phyloP scores from a whole-genome alignment of 2,888 invertebrate genomes.

The Eupithecia vulgata region DNA sequence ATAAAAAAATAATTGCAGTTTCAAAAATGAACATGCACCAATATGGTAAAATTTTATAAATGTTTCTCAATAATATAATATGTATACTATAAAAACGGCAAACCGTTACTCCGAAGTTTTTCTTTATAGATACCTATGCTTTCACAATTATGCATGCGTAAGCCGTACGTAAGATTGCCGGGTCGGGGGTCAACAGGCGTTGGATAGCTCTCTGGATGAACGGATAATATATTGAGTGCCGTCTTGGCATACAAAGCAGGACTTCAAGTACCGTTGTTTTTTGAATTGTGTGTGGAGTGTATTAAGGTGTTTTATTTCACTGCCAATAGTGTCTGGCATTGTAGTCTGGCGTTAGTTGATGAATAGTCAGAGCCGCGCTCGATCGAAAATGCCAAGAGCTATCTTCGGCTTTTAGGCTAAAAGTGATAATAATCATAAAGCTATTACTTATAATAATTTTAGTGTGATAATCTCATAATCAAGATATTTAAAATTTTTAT shows the following conservation, averaged over 20 bases:
- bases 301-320: conserved; percentile 10
- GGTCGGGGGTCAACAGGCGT: conserved; percentile 72
- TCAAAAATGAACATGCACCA: neutral
- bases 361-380: neutral
- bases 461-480: too few relatives aligned
- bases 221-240: conserved; percentile 65
- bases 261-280: conserved; percentile 42
- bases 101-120: conserved; percentile 33
- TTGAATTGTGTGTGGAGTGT: conserved; percentile 12
- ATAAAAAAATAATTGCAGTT: neutral
- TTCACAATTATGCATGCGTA: conserved; percentile 69
- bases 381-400: neutral
- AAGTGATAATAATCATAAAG: neutral
- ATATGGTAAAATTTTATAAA: neutral
- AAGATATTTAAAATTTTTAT: too few relatives aligned
- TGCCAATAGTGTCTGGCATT: neutral
- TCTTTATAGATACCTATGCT: conserved; percentile 54
- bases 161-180: conserved; percentile 66
- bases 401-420: neutral
- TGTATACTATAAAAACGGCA: conserved; percentile 1
- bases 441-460: too few relatives aligned
- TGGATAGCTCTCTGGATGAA: conserved; percentile 63
- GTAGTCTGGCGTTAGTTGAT: neutral
- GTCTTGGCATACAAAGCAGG: conserved; percentile 61
- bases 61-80: neutral